Evolutionary conservation across 2,113 vertebrate species (phyloP).

Genomic region (Axis porcinus): DNA sequence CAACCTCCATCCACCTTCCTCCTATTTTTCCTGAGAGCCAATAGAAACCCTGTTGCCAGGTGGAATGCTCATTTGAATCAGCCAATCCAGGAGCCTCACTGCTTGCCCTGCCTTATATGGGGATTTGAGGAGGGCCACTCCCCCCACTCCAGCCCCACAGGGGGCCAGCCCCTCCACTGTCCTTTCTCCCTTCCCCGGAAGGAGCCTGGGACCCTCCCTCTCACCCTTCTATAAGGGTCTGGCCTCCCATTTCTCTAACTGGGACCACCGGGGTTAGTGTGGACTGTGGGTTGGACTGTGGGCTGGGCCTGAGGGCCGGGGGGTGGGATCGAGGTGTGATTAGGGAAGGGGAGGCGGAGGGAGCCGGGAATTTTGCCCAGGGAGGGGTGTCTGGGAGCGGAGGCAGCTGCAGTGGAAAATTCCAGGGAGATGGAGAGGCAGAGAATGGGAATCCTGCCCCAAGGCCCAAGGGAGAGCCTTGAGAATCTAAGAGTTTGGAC

Average conservation of each 20-base stretch:
- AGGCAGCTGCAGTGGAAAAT: conserved; percentile 78
- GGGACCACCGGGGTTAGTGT: background rate
- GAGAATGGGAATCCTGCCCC: conserved; percentile 66
- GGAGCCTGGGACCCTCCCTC: background rate
- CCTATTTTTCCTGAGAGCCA: conserved; percentile 67
- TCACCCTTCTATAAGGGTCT: background rate
- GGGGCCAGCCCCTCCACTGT: conserved; percentile 34
- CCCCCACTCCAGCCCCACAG: conserved; percentile 39
- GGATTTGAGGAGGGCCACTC: conserved; percentile 72
- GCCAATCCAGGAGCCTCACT: conserved; percentile 69
- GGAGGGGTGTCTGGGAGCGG: conserved; percentile 73
- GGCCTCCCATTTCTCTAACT: background rate
- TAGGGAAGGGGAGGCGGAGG: conserved; percentile 64
- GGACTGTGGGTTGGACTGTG: conserved; percentile 56
- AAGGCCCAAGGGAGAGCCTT: conserved; percentile 42
- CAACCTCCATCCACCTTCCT: conserved; percentile 75
- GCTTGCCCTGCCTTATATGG: conserved; percentile 80
- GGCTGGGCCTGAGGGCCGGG: conserved; percentile 60
- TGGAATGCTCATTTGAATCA: conserved; percentile 80
- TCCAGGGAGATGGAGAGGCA: conserved; percentile 65
- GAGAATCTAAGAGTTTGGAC: conserved; percentile 37
- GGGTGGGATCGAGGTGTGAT: conserved; percentile 72
- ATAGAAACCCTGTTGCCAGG: conserved; percentile 80
- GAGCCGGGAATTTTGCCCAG: conserved; percentile 74
- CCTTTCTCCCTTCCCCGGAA: background rate